phyloP scores from a whole-genome alignment of 2,888 invertebrate genomes.

The Metellina segmentata region DNA sequence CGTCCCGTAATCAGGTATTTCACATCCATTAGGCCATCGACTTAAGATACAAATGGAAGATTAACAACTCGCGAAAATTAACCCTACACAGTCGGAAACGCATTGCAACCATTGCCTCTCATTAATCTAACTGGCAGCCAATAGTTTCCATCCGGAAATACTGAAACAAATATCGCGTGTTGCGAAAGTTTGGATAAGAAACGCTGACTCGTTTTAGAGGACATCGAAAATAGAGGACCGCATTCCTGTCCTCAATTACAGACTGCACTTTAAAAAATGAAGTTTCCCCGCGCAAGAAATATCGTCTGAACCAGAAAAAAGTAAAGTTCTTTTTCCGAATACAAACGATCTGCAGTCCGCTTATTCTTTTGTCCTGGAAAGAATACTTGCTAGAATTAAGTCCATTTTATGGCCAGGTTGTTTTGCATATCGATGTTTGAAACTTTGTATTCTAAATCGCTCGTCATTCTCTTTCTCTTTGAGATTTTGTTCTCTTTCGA shows the following conservation, averaged over 20 bases:
- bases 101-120: constrained; percentile 1
- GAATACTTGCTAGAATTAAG: constrained; percentile 54
- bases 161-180: constrained; percentile 57
- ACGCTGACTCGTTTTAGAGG: constrained; percentile 27
- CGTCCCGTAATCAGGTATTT: neutral
- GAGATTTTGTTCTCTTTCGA: neutral
- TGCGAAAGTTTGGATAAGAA: constrained; percentile 33
- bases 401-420: constrained; percentile 57
- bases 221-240: constrained; percentile 19
- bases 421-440: constrained; percentile 62
- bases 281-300: neutral
- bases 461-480: constrained; percentile 15
- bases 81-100: neutral
- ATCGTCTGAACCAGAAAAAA: neutral
- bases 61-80: neutral
- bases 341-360: constrained; percentile 50
- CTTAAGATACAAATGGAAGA: neutral
- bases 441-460: constrained; percentile 54
- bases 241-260: constrained; percentile 48
- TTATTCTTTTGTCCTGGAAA: constrained; percentile 37
- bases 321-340: constrained; percentile 19
- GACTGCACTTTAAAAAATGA: constrained; percentile 57
- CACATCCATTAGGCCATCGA: neutral
- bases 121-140: constrained; percentile 49
- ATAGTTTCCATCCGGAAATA: constrained; percentile 24